Evolutionary conservation across 2,888 invertebrate genomes (phyloP).

Genomic region (Nineta flava): DNA sequence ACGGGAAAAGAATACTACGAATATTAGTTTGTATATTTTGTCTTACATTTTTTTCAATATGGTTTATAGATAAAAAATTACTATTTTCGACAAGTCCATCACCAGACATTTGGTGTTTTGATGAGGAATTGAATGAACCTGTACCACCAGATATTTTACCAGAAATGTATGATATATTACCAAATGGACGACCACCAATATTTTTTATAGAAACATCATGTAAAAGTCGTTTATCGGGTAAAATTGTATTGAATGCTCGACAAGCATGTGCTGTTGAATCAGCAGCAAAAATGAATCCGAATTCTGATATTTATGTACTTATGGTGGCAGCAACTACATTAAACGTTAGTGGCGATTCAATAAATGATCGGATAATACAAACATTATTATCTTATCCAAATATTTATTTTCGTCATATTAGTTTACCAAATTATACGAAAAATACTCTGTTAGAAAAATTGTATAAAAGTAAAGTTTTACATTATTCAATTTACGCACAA

Average conservation of each 20-base stretch:
- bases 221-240: constrained; percentile 23
- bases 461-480: constrained; percentile 31
- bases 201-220: constrained; percentile 56
- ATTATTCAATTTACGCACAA: constrained; percentile 35
- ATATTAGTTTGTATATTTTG: background rate
- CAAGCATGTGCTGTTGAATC: constrained; percentile 56
- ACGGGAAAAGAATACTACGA: background rate
- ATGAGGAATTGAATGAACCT: background rate
- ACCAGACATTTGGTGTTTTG: constrained; percentile 3
- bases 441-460: constrained; percentile 40
- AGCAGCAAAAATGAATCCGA: constrained; percentile 42
- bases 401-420: constrained; percentile 32
- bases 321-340: constrained; percentile 30
- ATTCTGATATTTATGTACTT: constrained; percentile 36
- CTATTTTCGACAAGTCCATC: background rate
- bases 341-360: constrained; percentile 16
- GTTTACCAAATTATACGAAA: constrained; percentile 32
- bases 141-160: background rate
- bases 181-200: constrained; percentile 31
- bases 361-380: constrained; percentile 22
- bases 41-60: background rate
- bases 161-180: constrained; percentile 13
- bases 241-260: constrained; percentile 32
- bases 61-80: background rate
- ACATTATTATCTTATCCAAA: constrained; percentile 31